Evolutionary conservation across 2,113 vertebrate species (phyloP).

Genomic region (Rhodinocichla rosea): DNA sequence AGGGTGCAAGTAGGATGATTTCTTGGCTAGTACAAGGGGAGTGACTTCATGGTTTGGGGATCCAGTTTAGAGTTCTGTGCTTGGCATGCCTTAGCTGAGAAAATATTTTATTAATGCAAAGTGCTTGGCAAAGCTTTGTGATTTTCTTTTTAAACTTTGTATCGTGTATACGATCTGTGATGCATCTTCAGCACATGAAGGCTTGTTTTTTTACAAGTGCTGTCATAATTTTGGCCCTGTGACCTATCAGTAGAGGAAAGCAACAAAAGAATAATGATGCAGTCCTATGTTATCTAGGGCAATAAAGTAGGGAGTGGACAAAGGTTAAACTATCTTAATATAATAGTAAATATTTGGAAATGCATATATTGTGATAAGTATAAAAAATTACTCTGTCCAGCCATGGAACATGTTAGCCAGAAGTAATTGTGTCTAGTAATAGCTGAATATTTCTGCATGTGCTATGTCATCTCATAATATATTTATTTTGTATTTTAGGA

Average conservation of each 20-base stretch:
- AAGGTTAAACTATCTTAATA: not conserved
- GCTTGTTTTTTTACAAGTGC: not conserved
- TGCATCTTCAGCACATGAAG: not conserved
- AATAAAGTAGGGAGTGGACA: not conserved
- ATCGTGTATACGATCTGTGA: rapidly evolving
- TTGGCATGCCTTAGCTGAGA: not conserved
- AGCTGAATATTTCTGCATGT: not conserved
- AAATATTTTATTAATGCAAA: not conserved
- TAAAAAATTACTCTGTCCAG: not conserved
- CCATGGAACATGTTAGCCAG: not conserved
- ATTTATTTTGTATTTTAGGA: constrained; percentile 70
- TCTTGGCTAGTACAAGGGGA: not conserved
- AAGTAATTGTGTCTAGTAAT: not conserved
- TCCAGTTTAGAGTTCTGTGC: not conserved
- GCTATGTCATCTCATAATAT: not conserved
- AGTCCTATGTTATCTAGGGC: not conserved
- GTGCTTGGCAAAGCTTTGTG: not conserved
- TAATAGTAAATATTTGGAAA: not conserved
- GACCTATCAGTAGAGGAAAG: not conserved
- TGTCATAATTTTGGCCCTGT: not conserved
- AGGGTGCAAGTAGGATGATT: not conserved
- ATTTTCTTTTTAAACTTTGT: not conserved
- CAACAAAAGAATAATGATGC: not conserved
- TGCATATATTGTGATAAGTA: not conserved
- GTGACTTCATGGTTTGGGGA: not conserved